Evolutionary conservation across 2,888 invertebrate genomes (phyloP), one percentile per base, ranked within the genome.

Genomic region (Acrobasis suavella): DNA sequence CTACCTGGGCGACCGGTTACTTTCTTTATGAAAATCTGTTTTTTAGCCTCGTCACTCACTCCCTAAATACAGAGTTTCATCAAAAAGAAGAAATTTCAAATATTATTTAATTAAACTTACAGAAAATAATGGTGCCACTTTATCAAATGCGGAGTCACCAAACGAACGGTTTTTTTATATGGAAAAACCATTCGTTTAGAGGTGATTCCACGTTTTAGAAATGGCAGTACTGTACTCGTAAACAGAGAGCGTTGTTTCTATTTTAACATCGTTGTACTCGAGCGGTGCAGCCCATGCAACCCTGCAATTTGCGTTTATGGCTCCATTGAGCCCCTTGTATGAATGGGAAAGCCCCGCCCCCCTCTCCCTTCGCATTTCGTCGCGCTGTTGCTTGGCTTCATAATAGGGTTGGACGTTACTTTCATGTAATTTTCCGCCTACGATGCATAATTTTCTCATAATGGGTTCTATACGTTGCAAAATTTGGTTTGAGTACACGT

Each of bases 221-320:
- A n/a, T n/a, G n/a, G n/a, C n/a, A n/a, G 32, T 7, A 32, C 32
- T 32, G 32, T 32, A 32, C 32, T 7, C 3, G 46, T 46, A 46
- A 46, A 46, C 46, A 46, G 5, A 46, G 49, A 38, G 52, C 17
- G 12, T 39, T 49, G 46, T 17, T 63, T 62, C 62, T 64, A 59
- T 60, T 59, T 63, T 59, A 51, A 49, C 54, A 17, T 42, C 32
- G 62, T 62, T 61, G 15, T 52, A 16, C 8, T 46, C 38, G 60
- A 51, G 42, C 56, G 68, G 68, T 74, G 72, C 74, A 78, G 69
- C 75, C 77, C 72, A 68, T 74, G 72, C 74, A 78, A 70, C 75
- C 77, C 72, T 81, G 76, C 80, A 81, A 82, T 83, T 85, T 80
- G 78, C 75, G 65, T 81, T 77, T 76, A 80, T 79, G 72, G 75